Evolutionary conservation across 2,113 vertebrate species (phyloP).

Genomic region (Accipiter virgatus): DNA sequence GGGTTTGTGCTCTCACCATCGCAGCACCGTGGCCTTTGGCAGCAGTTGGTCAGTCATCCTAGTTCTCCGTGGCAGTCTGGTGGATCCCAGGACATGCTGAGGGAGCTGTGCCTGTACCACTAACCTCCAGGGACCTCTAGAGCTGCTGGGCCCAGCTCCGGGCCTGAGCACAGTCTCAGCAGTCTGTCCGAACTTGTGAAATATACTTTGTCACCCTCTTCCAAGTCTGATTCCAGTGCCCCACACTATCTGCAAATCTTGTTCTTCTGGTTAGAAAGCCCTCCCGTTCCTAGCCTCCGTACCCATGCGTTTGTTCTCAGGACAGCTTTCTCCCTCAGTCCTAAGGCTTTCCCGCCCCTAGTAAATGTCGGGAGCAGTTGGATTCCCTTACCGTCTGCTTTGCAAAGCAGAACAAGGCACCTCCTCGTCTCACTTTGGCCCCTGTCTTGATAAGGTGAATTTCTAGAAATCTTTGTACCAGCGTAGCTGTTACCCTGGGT

Average conservation of each 20-base stretch:
- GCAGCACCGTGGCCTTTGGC: rapidly evolving
- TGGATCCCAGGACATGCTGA: background rate
- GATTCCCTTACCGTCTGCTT: background rate
- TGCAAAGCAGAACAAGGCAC: background rate
- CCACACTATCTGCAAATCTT: background rate
- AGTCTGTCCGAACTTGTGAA: background rate
- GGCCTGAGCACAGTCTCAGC: background rate
- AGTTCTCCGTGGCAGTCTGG: rapidly evolving
- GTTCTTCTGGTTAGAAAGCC: background rate
- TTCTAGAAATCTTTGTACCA: background rate
- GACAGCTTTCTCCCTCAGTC: rapidly evolving
- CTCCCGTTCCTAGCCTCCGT: rapidly evolving
- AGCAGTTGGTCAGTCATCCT: too few relatives aligned
- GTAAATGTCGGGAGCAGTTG: background rate
- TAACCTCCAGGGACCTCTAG: background rate
- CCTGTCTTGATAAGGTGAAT: background rate
- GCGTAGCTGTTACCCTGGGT: rapidly evolving
- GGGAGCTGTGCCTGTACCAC: background rate
- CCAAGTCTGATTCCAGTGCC: background rate
- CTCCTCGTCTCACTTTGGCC: background rate
- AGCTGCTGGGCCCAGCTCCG: background rate
- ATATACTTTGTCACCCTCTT: background rate
- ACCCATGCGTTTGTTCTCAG: background rate
- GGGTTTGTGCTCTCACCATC: background rate
- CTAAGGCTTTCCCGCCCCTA: background rate